Base-by-base conservation (phyloP, 2,888 invertebrate genomes). In the Axea sp. region DNA sequence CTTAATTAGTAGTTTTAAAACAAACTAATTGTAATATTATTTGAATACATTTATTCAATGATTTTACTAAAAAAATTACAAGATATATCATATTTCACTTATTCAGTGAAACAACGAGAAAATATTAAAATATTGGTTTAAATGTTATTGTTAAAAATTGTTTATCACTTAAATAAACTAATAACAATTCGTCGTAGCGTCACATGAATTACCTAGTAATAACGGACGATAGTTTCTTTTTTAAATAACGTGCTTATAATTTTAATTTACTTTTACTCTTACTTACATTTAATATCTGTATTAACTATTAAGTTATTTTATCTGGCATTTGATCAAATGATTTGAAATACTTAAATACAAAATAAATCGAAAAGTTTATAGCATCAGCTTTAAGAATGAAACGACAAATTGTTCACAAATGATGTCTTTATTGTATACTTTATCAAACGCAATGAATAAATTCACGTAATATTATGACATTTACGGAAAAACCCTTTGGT, bases 361-460 rank as follows among this genome's bases (percentile, higher is more conserved):
- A n/a, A n/a, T n/a, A n/a, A n/a, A n/a, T n/a, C n/a, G n/a, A n/a
- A n/a, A n/a, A n/a, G n/a, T n/a, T n/a, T n/a, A n/a, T n/a, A n/a
- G n/a, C n/a, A n/a, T n/a, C n/a, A n/a, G n/a, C n/a, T n/a, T n/a
- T n/a, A n/a, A n/a, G n/a, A 24, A 47, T 55, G 11, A 22, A 14
- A 47, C 30, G 30, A 41, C 9, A 49, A 64, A 33, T 69, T 30
- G 37, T 77, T 76, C 74, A 55, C 53, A 62, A 73, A 76, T 75
- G 62, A 55, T 76, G 77, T 81, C 78, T 80, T 82, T 81, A 75
- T 77, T 73, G 47, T 31, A 45, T 75, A 79, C 71, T 31, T 78
- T 81, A 81, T 80, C 78, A 81, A 81, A 80, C 77, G 77, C 73
- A 76, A 68, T 68, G 76, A 53, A 65, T 47, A 59, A 60, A 28